Evolutionary conservation across 2,888 invertebrate genomes (phyloP).

Genomic region (Clusia tigrina): DNA sequence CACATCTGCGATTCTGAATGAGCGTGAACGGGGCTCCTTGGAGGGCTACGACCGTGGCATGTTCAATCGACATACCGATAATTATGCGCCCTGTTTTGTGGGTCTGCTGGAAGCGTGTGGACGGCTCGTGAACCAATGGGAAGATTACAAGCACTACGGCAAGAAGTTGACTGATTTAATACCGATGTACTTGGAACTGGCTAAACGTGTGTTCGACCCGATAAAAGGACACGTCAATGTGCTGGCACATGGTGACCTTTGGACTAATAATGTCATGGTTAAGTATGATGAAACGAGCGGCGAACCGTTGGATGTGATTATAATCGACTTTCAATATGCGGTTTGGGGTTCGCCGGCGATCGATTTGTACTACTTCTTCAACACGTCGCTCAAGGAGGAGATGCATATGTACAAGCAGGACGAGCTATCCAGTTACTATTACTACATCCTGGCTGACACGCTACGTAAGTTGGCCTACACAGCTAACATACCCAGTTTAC

Average conservation of each 20-base stretch:
- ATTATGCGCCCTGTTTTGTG: conserved; percentile 52
- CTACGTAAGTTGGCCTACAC: conserved; percentile 49
- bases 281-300: conserved; percentile 49
- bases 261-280: conserved; percentile 62
- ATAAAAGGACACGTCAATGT: conserved; percentile 51
- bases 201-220: conserved; percentile 54
- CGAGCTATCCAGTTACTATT: conserved; percentile 56
- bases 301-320: conserved; percentile 51
- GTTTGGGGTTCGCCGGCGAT: conserved; percentile 62
- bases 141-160: conserved; percentile 50
- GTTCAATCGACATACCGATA: conserved; percentile 59
- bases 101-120: conserved; percentile 55
- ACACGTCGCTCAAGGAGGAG: conserved; percentile 57
- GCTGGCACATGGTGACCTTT: conserved; percentile 61
- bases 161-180: conserved; percentile 49
- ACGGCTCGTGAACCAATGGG: conserved; percentile 49
- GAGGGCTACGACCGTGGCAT: conserved; percentile 58
- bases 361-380: conserved; percentile 60
- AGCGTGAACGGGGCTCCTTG: conserved; percentile 50
- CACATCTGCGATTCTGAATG: conserved; percentile 65
- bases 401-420: conserved; percentile 54
- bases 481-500: conserved; percentile 54
- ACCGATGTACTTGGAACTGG: conserved; percentile 55
- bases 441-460: conserved; percentile 46
- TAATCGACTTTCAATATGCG: conserved; percentile 63